These are phyloP conservation scores for Cryptocephalus moraei DNA, from an alignment of 2,888 invertebrate genomes.

Conservation along the genomic window DNA sequence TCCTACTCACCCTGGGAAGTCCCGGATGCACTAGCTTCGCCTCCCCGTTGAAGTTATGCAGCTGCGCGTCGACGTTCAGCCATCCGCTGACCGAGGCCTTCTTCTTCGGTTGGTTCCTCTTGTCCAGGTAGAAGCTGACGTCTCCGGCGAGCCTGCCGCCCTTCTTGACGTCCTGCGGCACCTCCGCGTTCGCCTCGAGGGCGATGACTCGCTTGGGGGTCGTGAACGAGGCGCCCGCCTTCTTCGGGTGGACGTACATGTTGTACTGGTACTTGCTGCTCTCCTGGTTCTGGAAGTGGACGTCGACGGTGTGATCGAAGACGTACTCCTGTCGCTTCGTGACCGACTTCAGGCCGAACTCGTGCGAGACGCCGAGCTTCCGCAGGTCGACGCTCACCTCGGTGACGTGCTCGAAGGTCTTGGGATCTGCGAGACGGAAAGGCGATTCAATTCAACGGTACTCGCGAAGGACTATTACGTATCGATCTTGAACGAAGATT, in stretches of 20 bases:
- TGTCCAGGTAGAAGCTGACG: constrained; percentile 57
- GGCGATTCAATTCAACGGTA: too few species aligned
- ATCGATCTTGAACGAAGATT: too few species aligned
- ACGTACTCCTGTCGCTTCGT: constrained; percentile 49
- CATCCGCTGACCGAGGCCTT: constrained; percentile 49
- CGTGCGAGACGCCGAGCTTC: constrained; percentile 62
- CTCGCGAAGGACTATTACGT: too few species aligned
- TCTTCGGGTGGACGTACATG: constrained; percentile 52
- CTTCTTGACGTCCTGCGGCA: constrained; percentile 24
- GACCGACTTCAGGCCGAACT: constrained; percentile 60
- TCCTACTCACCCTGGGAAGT: constrained; percentile 39
- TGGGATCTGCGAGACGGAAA: constrained; percentile 36
- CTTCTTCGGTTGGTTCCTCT: constrained; percentile 57
- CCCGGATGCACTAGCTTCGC: constrained; percentile 58
- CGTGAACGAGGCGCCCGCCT: constrained; percentile 53
- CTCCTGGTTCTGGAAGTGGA: constrained; percentile 59
- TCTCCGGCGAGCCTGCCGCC: constrained; percentile 54
- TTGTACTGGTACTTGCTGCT: constrained; percentile 64
- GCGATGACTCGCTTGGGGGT: constrained; percentile 60
- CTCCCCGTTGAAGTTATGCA: constrained; percentile 43
- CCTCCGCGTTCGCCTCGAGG: constrained; percentile 41
- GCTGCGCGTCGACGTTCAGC: constrained; percentile 44
- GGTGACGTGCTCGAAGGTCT: constrained; percentile 49
- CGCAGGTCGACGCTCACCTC: constrained; percentile 60
- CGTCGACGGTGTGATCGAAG: constrained; percentile 56